These are phyloP conservation scores for Ernsta delagoae DNA, from an alignment of 2,888 invertebrate species.

Conservation along the genomic window DNA sequence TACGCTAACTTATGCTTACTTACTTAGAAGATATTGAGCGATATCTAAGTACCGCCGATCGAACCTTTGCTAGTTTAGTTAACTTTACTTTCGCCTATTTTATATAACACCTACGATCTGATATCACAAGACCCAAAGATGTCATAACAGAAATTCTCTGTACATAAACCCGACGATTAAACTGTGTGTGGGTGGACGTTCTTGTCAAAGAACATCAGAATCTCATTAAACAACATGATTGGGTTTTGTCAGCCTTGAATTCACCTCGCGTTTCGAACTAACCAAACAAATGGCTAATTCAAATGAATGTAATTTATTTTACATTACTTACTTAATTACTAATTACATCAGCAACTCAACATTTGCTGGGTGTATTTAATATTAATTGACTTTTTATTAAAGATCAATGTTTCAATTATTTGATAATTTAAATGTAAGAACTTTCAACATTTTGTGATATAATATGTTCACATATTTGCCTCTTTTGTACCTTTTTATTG, in stretches of 20 bases:
- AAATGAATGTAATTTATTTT: background rate
- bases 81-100: background rate
- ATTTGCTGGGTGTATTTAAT: no score
- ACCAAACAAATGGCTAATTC: background rate
- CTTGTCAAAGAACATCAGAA: slow-evolving; percentile 66
- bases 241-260: slow-evolving; percentile 69
- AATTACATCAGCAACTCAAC: no score
- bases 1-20: slow-evolving; percentile 54
- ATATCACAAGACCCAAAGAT: background rate
- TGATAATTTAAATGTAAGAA: no score
- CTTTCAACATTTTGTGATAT: no score
- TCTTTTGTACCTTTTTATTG: background rate
- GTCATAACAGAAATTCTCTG: background rate
- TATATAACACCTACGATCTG: background rate
- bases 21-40: slow-evolving; percentile 9
- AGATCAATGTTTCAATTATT: no score
- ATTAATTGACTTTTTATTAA: no score
- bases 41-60: slow-evolving; percentile 3
- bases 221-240: slow-evolving; percentile 69
- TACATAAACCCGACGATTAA: slow-evolving; percentile 16
- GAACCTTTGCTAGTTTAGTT: slow-evolving; percentile 5
- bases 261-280: background rate
- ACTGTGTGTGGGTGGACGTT: slow-evolving; percentile 62
- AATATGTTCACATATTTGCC: no score
- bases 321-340: no score